Evolutionary conservation across 2,797 vertebrate genomes (phyloP), one percentile per base, ranked within the genome.

Genomic region (Microctenopoma lineatum): DNA sequence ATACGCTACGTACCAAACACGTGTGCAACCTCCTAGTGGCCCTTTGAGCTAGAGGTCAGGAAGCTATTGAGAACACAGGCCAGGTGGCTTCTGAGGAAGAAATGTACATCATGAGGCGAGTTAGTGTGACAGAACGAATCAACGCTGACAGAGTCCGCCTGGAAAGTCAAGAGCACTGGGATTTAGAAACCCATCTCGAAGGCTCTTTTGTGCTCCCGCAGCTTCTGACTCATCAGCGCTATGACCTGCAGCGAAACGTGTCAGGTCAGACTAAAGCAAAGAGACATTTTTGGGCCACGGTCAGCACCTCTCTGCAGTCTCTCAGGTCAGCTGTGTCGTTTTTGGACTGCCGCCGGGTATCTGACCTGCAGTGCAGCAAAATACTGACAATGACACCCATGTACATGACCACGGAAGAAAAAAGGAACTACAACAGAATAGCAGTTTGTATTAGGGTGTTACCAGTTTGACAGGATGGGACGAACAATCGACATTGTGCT

Each of bases 191-290:
- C 66, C 61, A 62, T 75, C 66, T 71, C 47, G 61, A 4, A 4
- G 67, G 47, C 66, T 81, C 53, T 67, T 66, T 63, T 73, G 52
- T 62, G 71, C 67, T 63, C 38, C 45, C 59, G 34, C 73, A 72
- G 58, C 63, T 62, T 75, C 72, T 4, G 13, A 67, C 68, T 83
- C 82, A 71, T 83, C 74, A 82, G 47, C 60, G 26, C 36, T 4
- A 27, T 70, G 76, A 81, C 82, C 75, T 54, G 75, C 52, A 48
- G 77, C 70, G 69, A 75, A 74, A 77, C 60, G 10, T 62, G 55
- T 77, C 75, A 73, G 70, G 70, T 80, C 67, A 77, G 41, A 80
- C 70, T 79, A 87, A 89, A 75, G 75, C 59, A 79, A 78, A 84
- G 61, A 79, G 80, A 80, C 75, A 14, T 76, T 81, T 90, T 62